Percentiles rank a stretch among this genome's conserved stretches.
phyloP scores from a whole-genome alignment of 2,888 invertebrate genomes.

The Drosophila mimica region DNA sequence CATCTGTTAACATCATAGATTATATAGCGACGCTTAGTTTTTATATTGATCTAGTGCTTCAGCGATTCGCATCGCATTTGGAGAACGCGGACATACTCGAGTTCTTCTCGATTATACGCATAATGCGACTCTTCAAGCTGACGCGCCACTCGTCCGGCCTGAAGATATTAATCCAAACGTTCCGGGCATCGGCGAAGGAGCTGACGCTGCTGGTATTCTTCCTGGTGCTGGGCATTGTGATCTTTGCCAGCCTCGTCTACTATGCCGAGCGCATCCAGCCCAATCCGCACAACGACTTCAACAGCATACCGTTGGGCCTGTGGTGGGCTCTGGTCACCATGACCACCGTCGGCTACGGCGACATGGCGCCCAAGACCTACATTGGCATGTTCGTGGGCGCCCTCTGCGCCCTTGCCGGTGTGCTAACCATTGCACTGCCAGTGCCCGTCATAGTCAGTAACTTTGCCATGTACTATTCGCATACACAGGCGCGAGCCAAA shows the following conservation, averaged over 20 bases:
- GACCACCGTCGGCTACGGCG: slow-evolving; percentile 99
- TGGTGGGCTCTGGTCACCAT: slow-evolving; percentile 99
- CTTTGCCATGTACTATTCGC: slow-evolving; percentile 98
- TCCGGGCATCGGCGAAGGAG: slow-evolving; percentile 98
- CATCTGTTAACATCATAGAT: slow-evolving; percentile 99
- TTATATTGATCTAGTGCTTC: slow-evolving; percentile 96
- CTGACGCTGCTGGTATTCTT: slow-evolving; percentile 98
- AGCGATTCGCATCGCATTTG: slow-evolving; percentile 95
- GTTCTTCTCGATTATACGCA: slow-evolving; percentile 98
- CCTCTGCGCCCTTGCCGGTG: slow-evolving; percentile 98
- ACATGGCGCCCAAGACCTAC: slow-evolving; percentile 99
- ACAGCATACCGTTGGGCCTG: slow-evolving; percentile 97
- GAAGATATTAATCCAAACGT: slow-evolving; percentile 99
- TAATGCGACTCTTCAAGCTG: slow-evolving; percentile 98
- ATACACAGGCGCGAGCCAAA: slow-evolving; percentile 98
- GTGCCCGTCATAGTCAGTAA: slow-evolving; percentile 99
- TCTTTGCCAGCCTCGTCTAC: slow-evolving; percentile 99
- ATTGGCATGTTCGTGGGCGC: slow-evolving; percentile 99
- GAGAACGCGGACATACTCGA: slow-evolving; percentile 98
- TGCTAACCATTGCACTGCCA: slow-evolving; percentile 98
- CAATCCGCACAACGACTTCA: slow-evolving; percentile 98
- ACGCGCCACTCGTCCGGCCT: slow-evolving; percentile 98
- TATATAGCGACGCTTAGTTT: slow-evolving; percentile 99
- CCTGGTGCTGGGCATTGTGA: slow-evolving; percentile 98
- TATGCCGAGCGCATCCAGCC: slow-evolving; percentile 98